Evolutionary conservation across 2,888 invertebrate genomes (phyloP).

Genomic region (Criorhina ranunculi): DNA sequence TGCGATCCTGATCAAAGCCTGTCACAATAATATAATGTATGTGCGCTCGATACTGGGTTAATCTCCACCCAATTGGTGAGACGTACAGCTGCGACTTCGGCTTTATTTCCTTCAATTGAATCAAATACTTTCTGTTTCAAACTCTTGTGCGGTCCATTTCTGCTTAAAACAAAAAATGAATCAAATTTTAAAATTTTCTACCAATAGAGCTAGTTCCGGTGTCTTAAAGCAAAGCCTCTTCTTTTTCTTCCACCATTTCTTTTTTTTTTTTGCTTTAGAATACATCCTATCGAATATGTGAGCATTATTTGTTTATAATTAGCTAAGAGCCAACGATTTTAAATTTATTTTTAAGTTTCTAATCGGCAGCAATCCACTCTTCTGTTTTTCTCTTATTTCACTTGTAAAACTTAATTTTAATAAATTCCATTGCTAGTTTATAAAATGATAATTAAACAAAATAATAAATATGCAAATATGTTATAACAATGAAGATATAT

Average conservation of each 20-base stretch:
- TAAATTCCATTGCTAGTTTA: constrained; percentile 36
- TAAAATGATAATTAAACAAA: constrained; percentile 12
- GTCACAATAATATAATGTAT: no score
- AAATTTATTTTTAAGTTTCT: constrained; percentile 13
- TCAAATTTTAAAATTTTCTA: neutral
- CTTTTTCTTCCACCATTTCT: neutral
- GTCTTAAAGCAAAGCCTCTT: constrained; percentile 3
- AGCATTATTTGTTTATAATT: neutral
- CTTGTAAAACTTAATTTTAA: constrained; percentile 16
- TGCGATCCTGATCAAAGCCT: no score
- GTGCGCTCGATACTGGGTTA: no score
- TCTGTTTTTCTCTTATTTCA: constrained; percentile 12
- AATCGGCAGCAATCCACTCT: constrained; percentile 20
- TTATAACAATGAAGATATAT: constrained; percentile 38
- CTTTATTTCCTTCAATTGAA: no score
- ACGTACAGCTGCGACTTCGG: no score
- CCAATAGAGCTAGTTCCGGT: constrained; percentile 11
- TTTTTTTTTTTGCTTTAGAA: constrained; percentile 2
- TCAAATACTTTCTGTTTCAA: neutral
- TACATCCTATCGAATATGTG: constrained; percentile 4
- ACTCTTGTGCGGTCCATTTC: neutral
- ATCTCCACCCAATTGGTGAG: no score
- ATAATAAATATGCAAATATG: constrained; percentile 26
- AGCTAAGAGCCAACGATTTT: constrained; percentile 10
- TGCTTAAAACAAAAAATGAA: neutral